Base-by-base conservation (phyloP, 2,888 invertebrate species). In the Sabatieria punctata region DNA sequence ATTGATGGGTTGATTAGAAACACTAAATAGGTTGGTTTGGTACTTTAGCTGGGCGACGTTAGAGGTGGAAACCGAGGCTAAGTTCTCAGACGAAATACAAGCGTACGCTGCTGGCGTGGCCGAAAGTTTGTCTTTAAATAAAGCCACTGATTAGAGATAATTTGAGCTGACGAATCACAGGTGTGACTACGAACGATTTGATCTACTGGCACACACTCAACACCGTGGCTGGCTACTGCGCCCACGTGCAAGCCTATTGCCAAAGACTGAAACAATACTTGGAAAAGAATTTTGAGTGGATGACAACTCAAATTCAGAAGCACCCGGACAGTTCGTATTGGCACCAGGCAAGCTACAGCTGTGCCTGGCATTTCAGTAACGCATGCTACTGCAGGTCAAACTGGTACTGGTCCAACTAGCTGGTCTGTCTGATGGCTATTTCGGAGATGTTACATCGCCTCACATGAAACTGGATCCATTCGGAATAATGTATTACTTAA, bases 81-180 rank as follows among this genome's bases (percentile, higher is more conserved):
- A 73, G 2, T 81, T 78, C 65, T 75, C 78, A 1, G 85, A 85
- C 64, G 75, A 76, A 57, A 75, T 80, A 38, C 86, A 86, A 70
- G 84, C 85, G 0, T 84, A 79, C 65, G 79, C 82, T 1, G 85
- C 86, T 1, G 88, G 88, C 4, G 73, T 82, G 37, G 74, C 82
- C 0, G 86, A 88, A 66, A n/a, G n/a, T n/a, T n/a, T n/a, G n/a
- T n/a, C n/a, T n/a, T n/a, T n/a, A n/a, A n/a, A n/a, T n/a, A n/a
- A n/a, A n/a, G n/a, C n/a, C n/a, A n/a, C n/a, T n/a, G n/a, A n/a
- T n/a, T n/a, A n/a, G n/a, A n/a, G n/a, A n/a, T n/a, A n/a, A n/a
- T n/a, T n/a, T n/a, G n/a, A n/a, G n/a, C n/a, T n/a, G n/a, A n/a
- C n/a, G n/a, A n/a, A n/a, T n/a, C n/a, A n/a, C n/a, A n/a, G 86